Percentiles rank a stretch among this genome's conserved stretches.
Evolutionary conservation across 1,140 invertebrate species (phyloP).

Genomic region (Brachionus asplanchnoidis): DNA sequence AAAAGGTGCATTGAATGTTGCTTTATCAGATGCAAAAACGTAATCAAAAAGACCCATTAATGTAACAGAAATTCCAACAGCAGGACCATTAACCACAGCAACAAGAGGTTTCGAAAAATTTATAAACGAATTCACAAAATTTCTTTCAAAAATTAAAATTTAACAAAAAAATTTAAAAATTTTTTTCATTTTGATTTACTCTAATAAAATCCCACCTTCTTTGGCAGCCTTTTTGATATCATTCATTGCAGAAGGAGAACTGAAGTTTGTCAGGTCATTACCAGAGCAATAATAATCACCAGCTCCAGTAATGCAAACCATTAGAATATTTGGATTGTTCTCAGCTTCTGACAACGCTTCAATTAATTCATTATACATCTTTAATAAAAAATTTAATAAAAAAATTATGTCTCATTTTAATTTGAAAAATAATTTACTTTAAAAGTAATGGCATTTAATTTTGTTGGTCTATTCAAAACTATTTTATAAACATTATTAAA

Average conservation of each 20-base stretch:
- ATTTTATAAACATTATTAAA: slow-evolving; percentile 35
- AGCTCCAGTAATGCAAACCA: slow-evolving; percentile 62
- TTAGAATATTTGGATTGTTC: slow-evolving; percentile 17
- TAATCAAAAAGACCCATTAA: slow-evolving; percentile 77
- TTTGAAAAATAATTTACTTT: not conserved
- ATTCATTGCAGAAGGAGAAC: slow-evolving; percentile 44
- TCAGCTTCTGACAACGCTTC: slow-evolving; percentile 16
- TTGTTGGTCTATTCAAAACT: slow-evolving; percentile 29
- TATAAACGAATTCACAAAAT: slow-evolving; percentile 74
- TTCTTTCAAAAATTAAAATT: slow-evolving; percentile 54
- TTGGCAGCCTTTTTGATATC: slow-evolving; percentile 22
- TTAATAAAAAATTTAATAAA: not conserved
- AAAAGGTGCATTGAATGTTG: slow-evolving; percentile 83
- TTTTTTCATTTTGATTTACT: slow-evolving; percentile 47
- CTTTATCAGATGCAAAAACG: slow-evolving; percentile 69
- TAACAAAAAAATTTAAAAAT: not conserved
- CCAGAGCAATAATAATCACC: slow-evolving; percentile 79
- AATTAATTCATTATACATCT: slow-evolving; percentile 35
- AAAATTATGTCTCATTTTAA: not conserved
- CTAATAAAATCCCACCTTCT: slow-evolving; percentile 19
- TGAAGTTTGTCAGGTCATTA: slow-evolving; percentile 71
- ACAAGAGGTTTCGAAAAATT: slow-evolving; percentile 81
- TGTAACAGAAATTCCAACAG: slow-evolving; percentile 80
- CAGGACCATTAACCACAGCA: slow-evolving; percentile 82
- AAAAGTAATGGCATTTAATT: slow-evolving; percentile 57